Base-by-base conservation (phyloP, 2,888 invertebrate genomes). In the Crematogaster levior region DNA sequence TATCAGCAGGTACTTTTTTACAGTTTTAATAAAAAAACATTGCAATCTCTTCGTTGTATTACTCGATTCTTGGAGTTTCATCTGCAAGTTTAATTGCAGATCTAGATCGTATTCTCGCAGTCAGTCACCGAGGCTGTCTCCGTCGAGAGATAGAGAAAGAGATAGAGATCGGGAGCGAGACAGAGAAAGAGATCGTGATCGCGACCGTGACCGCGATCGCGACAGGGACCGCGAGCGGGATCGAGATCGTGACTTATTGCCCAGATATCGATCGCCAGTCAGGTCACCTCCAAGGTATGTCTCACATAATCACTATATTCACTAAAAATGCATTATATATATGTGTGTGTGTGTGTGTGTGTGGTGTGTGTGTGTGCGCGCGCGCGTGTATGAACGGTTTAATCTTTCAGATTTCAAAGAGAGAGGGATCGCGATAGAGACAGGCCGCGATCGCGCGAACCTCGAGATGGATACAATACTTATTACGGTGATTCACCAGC, bases 81-180 rank as follows among this genome's bases (percentile, higher is more conserved):
- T 77, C 34, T 85, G 84, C 6, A 34, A 72, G 94, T n/a, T n/a
- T n/a, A n/a, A 43, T 87, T 94, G 43, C 95, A 96, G 97, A 93
- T 96, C 97, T 87, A 95, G 97, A 85, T 97, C 97, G 24, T 94
- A 96, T 86, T 97, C 97, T 40, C 95, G 95, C 83, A 95, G 96
- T 86, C 95, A 96, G 94, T 94, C 96, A 94, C 90, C 96, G 92
- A 91, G 93, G 94, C 93, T 95, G 75, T 95, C 95, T 82, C 95
- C 95, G 0, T 95, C 96, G 0, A 91, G 94, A 58, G 93, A 93
- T 15, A 90, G 92, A 34, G 92, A 92, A 0, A 85, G 92, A 21
- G 92, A 92, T 30, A 90, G 93, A 40, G 92, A 93, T 40, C 85
- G 92, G 12, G 93, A 93, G 7, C 84, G 92, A 30, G 93, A 94